Evolutionary conservation across 2,113 vertebrate genomes (phyloP), one percentile per base, ranked within the genome.

Genomic region (Oceanites oceanicus): DNA sequence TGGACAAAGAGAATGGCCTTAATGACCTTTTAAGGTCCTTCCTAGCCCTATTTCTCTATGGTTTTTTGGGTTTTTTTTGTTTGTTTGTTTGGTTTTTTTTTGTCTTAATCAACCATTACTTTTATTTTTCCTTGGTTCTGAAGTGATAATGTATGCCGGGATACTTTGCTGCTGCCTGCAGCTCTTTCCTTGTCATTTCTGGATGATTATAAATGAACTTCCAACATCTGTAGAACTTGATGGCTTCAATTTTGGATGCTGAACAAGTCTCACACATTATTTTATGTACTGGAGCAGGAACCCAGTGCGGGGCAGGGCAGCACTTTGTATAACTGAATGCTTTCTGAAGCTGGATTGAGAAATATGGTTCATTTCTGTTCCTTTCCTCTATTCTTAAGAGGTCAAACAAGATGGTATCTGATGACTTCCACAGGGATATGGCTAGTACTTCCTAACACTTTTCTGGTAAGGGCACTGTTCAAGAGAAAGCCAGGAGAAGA

Each of bases 231-330:
- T 78, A 87, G 75, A 49, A 52, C 27, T 59, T 21, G 70, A 81
- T 81, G n/a, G 77, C 90, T 95, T 92, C 52, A 78, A 17, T 71
- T 94, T 92, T 91, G 88, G 79, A 75, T 50, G 53, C 30, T 30
- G 62, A 94, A 87, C 92, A 94, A 94, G 38, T 81, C 68, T 96
- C 17, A 7, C 79, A 74, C 2, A 0, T 88, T 92, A 83, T 91
- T 96, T 94, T 67, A 86, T 89, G 73, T 49, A 52, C 83, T 92
- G 47, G 36, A 87, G 68, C 52, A 68, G 68, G 76, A 95, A 56
- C 40, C 47, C 56, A 77, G 72, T 0, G 1, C 0, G 4, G 52
- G 32, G 34, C 32, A 88, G 62, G 72, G 78, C 72, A 86, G 36
- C 7, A 50, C 8, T 88, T 92, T 27, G 15, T 63, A 32, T 58